Evolutionary conservation across 53 echinoderm and acorn worm species (phyloP).

Genomic region (Crossaster papposus): DNA sequence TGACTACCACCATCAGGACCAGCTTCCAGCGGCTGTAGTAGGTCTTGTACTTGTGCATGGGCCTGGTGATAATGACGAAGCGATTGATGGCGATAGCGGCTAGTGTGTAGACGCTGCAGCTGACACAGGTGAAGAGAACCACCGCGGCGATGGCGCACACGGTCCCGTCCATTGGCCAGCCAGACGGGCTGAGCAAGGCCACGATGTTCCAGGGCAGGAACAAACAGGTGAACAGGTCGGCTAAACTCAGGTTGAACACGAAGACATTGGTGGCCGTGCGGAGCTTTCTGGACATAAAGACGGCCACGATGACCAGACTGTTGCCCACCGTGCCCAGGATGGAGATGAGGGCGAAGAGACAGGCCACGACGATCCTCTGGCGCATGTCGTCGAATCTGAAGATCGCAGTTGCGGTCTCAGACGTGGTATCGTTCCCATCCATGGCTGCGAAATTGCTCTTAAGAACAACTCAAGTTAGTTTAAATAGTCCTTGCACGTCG

Average conservation of each 20-base stretch:
- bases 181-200: slow-evolving; percentile 78
- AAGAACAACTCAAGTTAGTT: too few species aligned
- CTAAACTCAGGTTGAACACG: slow-evolving; percentile 85
- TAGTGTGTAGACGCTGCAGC: slow-evolving; percentile 87
- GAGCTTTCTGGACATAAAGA: slow-evolving; percentile 77
- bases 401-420: slow-evolving; percentile 1
- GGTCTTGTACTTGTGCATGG: slow-evolving; percentile 67
- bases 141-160: slow-evolving; percentile 84
- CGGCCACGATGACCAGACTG: slow-evolving; percentile 88
- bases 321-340: slow-evolving; percentile 80
- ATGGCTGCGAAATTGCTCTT: background rate
- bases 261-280: slow-evolving; percentile 92
- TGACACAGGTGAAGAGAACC: slow-evolving; percentile 84
- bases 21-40: slow-evolving; percentile 72
- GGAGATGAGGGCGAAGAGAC: slow-evolving; percentile 78
- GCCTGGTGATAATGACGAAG: slow-evolving; percentile 83
- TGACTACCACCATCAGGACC: slow-evolving; percentile 70
- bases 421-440: slow-evolving; percentile 14
- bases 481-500: too few species aligned
- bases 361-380: slow-evolving; percentile 77
- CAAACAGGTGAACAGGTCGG: slow-evolving; percentile 81
- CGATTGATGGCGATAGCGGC: slow-evolving; percentile 90
- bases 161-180: slow-evolving; percentile 84
- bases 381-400: slow-evolving; percentile 78
- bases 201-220: slow-evolving; percentile 90